Conservation (phyloP, 2,888 invertebrate genomes). For the Nysson spinosus region DNA sequence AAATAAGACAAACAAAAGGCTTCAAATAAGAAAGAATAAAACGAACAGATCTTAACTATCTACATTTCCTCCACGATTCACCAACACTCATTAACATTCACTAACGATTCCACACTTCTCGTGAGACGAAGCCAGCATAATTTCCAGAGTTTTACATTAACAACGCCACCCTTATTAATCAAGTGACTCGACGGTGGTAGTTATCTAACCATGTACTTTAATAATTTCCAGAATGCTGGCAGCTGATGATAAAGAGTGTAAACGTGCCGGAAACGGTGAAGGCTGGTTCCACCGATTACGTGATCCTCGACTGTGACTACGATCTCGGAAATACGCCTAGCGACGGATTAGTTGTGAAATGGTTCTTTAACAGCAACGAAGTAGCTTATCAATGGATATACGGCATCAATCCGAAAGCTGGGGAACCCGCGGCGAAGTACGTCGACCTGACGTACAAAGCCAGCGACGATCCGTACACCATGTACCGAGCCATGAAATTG, state of each 20-base stretch:
- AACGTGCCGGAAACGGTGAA: conserved; percentile 69
- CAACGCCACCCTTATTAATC: no score
- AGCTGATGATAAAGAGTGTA: conserved; percentile 68
- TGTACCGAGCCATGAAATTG: conserved; percentile 80
- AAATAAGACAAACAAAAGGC: no score
- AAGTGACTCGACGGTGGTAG: no score
- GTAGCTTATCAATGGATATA: conserved; percentile 79
- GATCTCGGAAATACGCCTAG: conserved; percentile 73
- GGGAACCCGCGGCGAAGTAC: conserved; percentile 72
- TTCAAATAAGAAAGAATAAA: no score
- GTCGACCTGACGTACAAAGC: conserved; percentile 76
- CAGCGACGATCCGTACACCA: conserved; percentile 74
- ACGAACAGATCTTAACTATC: no score
- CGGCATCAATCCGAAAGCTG: conserved; percentile 69
- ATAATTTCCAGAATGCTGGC: conserved; percentile 64
- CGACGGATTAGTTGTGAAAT: conserved; percentile 78
- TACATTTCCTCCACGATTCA: no score
- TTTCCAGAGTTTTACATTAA: no score
- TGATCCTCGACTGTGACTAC: conserved; percentile 79
- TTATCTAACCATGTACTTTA: neutral
- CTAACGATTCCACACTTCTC: no score
- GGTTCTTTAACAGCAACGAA: conserved; percentile 77
- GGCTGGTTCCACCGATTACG: conserved; percentile 68
- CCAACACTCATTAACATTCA: no score
- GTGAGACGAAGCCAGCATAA: no score